phyloP scores from a whole-genome alignment of 1,140 invertebrate species.

The Artemia franciscana region DNA sequence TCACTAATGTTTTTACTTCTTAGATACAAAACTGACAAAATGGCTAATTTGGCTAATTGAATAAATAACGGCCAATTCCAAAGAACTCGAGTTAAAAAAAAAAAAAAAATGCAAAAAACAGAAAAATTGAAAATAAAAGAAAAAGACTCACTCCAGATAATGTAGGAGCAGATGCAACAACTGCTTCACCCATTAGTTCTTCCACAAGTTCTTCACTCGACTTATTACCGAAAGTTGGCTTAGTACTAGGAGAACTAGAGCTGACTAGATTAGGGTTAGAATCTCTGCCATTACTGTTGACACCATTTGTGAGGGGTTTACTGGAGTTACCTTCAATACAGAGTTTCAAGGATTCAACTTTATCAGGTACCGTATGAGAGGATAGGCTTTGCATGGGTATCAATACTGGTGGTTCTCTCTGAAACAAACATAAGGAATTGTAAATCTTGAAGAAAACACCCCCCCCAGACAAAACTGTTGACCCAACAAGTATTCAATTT shows the following conservation, averaged over 20 bases:
- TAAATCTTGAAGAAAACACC: too few species aligned
- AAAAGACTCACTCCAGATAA: background rate
- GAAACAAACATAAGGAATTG: too few species aligned
- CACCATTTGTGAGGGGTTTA: background rate
- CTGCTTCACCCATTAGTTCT: background rate
- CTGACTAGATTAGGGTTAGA: background rate
- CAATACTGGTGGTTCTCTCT: background rate
- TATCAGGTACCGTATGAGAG: background rate
- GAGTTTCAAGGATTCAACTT: background rate
- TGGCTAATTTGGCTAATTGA: too few species aligned
- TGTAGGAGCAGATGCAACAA: background rate
- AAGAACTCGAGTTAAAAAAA: too few species aligned
- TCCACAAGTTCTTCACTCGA: background rate
- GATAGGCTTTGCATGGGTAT: background rate
- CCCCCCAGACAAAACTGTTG: too few species aligned
- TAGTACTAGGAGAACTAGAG: background rate
- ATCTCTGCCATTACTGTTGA: background rate
- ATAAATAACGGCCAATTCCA: too few species aligned
- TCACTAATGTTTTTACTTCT: too few species aligned
- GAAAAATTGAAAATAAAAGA: too few species aligned
- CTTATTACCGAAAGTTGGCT: background rate
- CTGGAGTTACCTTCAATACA: background rate
- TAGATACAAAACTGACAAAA: too few species aligned
- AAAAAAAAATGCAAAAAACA: too few species aligned
- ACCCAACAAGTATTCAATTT: too few species aligned